Percentiles rank a stretch among this genome's conserved stretches.
Conservation (phyloP, 2,113 vertebrate genomes). For the Charadrius vociferus region DNA sequence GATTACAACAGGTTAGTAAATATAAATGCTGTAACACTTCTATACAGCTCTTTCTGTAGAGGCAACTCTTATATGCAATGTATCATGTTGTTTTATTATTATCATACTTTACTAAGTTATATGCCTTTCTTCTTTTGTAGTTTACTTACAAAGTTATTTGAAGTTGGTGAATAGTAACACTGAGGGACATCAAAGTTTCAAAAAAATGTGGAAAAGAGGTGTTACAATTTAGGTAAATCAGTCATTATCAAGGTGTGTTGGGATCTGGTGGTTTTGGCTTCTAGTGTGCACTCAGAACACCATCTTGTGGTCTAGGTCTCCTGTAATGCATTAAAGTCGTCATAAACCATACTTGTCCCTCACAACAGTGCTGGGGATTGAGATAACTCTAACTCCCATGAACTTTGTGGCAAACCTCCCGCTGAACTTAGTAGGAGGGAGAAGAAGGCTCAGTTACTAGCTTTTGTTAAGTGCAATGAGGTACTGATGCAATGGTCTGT, state of each 20-base stretch:
- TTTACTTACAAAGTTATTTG: not conserved
- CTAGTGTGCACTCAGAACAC: not conserved
- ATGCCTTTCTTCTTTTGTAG: not conserved
- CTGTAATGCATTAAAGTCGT: not conserved
- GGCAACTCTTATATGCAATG: not conserved
- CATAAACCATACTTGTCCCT: not conserved
- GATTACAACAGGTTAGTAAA: constrained; percentile 71
- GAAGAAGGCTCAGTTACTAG: not conserved
- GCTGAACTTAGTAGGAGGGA: not conserved
- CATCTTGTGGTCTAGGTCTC: not conserved
- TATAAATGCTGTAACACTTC: not conserved
- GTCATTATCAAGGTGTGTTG: not conserved
- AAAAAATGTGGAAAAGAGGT: not conserved
- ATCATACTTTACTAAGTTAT: not conserved
- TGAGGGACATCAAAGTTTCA: not conserved
- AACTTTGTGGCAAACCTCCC: not conserved
- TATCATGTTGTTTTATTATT: not conserved
- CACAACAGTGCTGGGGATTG: not conserved
- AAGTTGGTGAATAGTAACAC: not conserved
- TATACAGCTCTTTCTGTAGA: not conserved
- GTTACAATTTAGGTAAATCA: not conserved
- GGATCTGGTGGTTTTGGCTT: not conserved
- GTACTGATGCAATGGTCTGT: not conserved
- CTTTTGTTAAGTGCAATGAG: not conserved
- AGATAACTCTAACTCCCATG: not conserved